phyloP scores from a whole-genome alignment of 2,888 invertebrate genomes.

The Clanis bilineata region DNA sequence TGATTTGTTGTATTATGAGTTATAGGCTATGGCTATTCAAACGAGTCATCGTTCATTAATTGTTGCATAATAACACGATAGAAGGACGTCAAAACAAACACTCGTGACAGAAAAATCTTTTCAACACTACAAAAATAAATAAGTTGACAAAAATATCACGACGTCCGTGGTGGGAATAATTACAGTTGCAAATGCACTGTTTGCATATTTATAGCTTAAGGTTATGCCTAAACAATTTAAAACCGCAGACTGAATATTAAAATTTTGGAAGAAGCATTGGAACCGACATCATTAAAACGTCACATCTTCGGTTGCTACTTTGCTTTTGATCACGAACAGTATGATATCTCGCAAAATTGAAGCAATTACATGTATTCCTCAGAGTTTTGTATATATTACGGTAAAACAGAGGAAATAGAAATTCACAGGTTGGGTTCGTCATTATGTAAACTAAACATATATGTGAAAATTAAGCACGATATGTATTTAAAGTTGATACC shows the following conservation, averaged over 20 bases:
- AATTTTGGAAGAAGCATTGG: background rate
- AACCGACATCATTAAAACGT: background rate
- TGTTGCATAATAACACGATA: too few species aligned
- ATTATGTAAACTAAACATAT: too few species aligned
- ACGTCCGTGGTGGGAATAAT: background rate
- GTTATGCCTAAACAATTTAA: conserved; percentile 16
- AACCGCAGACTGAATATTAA: background rate
- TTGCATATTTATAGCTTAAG: conserved; percentile 9
- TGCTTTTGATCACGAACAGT: background rate
- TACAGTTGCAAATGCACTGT: conserved; percentile 18
- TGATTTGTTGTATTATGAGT: too few species aligned
- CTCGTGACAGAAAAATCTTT: background rate
- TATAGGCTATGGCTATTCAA: too few species aligned
- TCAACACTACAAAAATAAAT: background rate
- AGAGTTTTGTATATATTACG: too few species aligned
- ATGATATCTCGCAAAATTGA: too few species aligned
- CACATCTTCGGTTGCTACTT: background rate
- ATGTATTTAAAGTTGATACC: too few species aligned
- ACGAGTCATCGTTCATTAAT: too few species aligned
- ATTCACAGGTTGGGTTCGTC: too few species aligned
- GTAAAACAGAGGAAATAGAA: too few species aligned
- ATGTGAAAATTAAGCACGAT: too few species aligned
- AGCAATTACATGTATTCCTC: too few species aligned
- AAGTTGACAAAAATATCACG: background rate
- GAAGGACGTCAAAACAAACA: background rate